Conservation (phyloP, 1,140 invertebrate genomes). For the Habropoda laboriosa region DNA sequence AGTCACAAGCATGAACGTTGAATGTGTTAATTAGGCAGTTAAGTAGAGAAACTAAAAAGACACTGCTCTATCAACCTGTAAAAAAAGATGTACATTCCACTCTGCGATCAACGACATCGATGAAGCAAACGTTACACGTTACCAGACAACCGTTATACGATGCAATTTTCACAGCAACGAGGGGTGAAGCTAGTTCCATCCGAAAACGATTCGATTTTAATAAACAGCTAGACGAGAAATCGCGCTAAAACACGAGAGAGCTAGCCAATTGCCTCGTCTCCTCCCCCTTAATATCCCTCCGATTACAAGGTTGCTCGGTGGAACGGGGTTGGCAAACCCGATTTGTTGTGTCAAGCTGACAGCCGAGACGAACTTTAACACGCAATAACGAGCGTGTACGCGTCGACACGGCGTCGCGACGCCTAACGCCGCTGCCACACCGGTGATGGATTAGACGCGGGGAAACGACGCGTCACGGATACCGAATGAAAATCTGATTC, state of each 20-base stretch:
- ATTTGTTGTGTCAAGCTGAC: constrained; percentile 60
- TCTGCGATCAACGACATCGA: too few species aligned
- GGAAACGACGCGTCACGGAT: constrained; percentile 67
- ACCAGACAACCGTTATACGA: not conserved
- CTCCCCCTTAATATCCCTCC: constrained; percentile 9
- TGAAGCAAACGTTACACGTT: too few species aligned
- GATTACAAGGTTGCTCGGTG: constrained; percentile 39
- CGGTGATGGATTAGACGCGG: constrained; percentile 69
- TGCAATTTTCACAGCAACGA: too few species aligned
- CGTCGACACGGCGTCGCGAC: constrained; percentile 58
- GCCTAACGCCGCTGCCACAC: constrained; percentile 52
- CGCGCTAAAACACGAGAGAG: constrained; percentile 4
- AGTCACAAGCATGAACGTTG: too few species aligned
- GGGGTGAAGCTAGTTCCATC: too few species aligned
- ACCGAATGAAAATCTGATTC: constrained; percentile 60
- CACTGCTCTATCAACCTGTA: too few species aligned
- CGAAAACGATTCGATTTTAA: not conserved
- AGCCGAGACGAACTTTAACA: constrained; percentile 61
- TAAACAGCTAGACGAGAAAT: not conserved
- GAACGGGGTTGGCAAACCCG: constrained; percentile 36
- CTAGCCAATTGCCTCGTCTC: constrained; percentile 6
- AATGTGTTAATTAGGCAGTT: too few species aligned
- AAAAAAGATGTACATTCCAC: too few species aligned
- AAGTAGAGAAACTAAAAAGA: too few species aligned
- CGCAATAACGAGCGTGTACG: constrained; percentile 62